Conservation (phyloP, 2,888 invertebrate genomes). For the Torymus texanus region DNA sequence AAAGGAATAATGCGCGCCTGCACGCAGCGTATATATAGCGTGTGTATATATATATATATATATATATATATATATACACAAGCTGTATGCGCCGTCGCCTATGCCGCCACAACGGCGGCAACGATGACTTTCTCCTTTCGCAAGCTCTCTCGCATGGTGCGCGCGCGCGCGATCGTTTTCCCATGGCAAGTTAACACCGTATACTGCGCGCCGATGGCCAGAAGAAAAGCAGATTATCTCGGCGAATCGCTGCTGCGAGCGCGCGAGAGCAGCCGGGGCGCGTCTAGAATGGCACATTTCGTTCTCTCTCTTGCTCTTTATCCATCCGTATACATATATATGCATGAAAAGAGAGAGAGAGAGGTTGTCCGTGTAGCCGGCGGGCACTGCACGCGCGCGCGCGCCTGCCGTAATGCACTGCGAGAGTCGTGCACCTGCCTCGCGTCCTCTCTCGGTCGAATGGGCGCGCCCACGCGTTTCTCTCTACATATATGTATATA, state of each 20-base stretch:
- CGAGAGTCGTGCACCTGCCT: slow-evolving; percentile 50
- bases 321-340: background rate
- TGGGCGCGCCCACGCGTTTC: slow-evolving; percentile 53
- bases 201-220: slow-evolving; percentile 1
- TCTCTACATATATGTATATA: background rate
- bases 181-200: slow-evolving; percentile 42
- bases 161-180: slow-evolving; percentile 40
- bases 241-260: slow-evolving; percentile 27
- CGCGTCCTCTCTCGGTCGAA: slow-evolving; percentile 45
- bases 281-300: slow-evolving; percentile 52
- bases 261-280: slow-evolving; percentile 14
- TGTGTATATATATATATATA: too few relatives aligned
- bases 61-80: too few relatives aligned
- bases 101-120: background rate
- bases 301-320: slow-evolving; percentile 11
- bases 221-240: slow-evolving; percentile 56
- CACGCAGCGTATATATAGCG: too few relatives aligned
- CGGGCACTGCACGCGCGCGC: slow-evolving; percentile 25
- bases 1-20: slow-evolving; percentile 36
- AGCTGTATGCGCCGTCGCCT: background rate
- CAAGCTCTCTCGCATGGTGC: slow-evolving; percentile 22
- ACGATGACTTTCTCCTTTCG: slow-evolving; percentile 57
- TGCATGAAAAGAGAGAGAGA: background rate
- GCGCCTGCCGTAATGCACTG: slow-evolving; percentile 6
- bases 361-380: slow-evolving; percentile 22